Base-by-base conservation (phyloP, 1,140 invertebrate genomes). In the Drosophila nebulosa region DNA sequence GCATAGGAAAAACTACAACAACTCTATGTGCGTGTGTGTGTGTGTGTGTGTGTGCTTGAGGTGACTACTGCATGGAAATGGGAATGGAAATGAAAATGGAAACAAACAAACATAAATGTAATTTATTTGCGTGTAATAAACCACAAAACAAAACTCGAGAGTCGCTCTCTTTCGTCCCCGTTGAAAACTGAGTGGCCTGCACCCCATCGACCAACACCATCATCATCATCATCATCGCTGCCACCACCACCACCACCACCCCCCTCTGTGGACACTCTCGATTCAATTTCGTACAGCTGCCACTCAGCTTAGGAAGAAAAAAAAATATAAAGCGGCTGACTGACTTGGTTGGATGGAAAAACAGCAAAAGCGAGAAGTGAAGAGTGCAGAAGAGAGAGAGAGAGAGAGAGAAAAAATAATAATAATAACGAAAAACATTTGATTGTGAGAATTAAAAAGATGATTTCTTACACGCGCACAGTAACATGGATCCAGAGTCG, bases 91-190 rank as follows among this genome's bases (percentile, higher is more conserved):
- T 64, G 64, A 27, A 69, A 85, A 84, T 76, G 73, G 63, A 77
- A 86, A 68, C 70, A 75, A 86, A 68, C 70, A 75, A 86, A 79
- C 83, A 88, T 86, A 76, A 83, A 88, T 88, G 64, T 83, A 88
- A 88, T 88, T 88, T 88, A 88, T 88, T 88, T 88, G 83, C 83
- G 83, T 83, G 78, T 79, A 83, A 88, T 88, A 88, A 88, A 88
- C 83, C 83, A 79, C 83, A 88, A 86, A 85, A 74, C 67, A 86
- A 81, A 85, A 77, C 69, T 65, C 55, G 36, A 59, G 55, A 26
- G 24, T 26, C 24, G 2, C 24, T 26, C 24, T 26, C 24, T 30
- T 12, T 26, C 42, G 2, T 3, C 30, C 53, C 50, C 30, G 12
- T 35, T 51, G 0, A 46, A 39, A 46, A 21, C 57, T 26, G 22